Evolutionary conservation across 2,797 vertebrate species (phyloP).

Genomic region (Clangula hyemalis): DNA sequence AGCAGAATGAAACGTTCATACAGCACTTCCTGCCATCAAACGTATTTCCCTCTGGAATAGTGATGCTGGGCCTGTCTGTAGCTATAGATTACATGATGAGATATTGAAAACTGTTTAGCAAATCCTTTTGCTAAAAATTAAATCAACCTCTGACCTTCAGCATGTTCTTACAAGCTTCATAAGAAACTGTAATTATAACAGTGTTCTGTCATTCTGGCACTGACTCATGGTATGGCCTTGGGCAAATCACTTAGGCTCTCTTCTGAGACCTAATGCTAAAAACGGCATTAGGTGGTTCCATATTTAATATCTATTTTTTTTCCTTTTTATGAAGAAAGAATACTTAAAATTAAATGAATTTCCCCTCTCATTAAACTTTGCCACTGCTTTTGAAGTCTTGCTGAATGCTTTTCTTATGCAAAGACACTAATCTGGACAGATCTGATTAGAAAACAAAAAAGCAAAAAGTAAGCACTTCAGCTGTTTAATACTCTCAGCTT

Average conservation of each 20-base stretch:
- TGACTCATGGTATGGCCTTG: not conserved
- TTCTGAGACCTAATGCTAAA: not conserved
- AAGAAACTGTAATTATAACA: not conserved
- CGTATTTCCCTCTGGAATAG: conserved; percentile 54
- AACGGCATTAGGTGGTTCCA: not conserved
- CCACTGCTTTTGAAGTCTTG: not conserved
- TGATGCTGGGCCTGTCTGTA: conserved; percentile 26
- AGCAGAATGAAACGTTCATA: conserved; percentile 56
- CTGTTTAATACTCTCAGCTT: not conserved
- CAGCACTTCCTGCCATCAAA: conserved; percentile 56
- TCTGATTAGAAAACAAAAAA: not conserved
- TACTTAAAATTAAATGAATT: no score
- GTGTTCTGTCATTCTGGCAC: not conserved
- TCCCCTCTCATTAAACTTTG: not conserved
- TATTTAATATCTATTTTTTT: not conserved
- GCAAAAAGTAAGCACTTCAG: not conserved
- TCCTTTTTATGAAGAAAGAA: no score
- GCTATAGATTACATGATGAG: conserved; percentile 1
- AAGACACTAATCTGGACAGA: not conserved
- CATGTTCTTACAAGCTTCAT: not conserved
- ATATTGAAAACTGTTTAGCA: conserved; percentile 34
- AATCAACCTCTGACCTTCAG: conserved; percentile 38
- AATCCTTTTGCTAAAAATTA: conserved; percentile 42
- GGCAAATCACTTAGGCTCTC: not conserved
- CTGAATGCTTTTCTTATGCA: not conserved